Evolutionary conservation across 1,140 invertebrate species (phyloP).

Genomic region (Anastatus disparis): DNA sequence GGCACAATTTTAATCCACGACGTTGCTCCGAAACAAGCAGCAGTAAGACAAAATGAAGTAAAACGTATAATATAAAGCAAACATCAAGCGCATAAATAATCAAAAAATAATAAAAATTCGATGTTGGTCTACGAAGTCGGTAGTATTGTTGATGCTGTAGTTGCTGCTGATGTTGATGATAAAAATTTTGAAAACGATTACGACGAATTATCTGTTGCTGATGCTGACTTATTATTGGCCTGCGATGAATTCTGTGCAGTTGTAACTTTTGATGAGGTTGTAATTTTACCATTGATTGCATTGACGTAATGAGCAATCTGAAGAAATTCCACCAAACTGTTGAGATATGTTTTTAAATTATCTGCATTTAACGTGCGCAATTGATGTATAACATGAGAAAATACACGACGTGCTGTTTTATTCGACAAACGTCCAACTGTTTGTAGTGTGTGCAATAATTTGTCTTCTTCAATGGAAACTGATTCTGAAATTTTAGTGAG

Average conservation of each 20-base stretch:
- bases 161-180: too few species aligned
- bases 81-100: background rate
- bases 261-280: background rate
- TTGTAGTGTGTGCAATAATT: conserved; percentile 75
- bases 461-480: conserved; percentile 70
- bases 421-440: conserved; percentile 77
- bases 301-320: conserved; percentile 70
- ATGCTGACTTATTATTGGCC: background rate
- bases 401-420: conserved; percentile 75
- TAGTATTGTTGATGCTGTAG: too few species aligned
- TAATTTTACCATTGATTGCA: conserved; percentile 56
- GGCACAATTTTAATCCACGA: background rate
- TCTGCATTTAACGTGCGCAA: conserved; percentile 69
- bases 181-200: too few species aligned
- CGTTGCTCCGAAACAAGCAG: background rate
- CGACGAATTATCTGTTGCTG: too few species aligned
- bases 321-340: conserved; percentile 71
- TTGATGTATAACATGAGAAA: conserved; percentile 71
- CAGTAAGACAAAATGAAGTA: background rate
- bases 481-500: conserved; percentile 59
- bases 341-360: conserved; percentile 73
- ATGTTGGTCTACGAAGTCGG: too few species aligned
- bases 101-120: too few species aligned
- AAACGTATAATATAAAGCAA: background rate
- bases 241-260: background rate